Evolutionary conservation across 1,140 invertebrate genomes (phyloP).

Genomic region (Euschistus heros): DNA sequence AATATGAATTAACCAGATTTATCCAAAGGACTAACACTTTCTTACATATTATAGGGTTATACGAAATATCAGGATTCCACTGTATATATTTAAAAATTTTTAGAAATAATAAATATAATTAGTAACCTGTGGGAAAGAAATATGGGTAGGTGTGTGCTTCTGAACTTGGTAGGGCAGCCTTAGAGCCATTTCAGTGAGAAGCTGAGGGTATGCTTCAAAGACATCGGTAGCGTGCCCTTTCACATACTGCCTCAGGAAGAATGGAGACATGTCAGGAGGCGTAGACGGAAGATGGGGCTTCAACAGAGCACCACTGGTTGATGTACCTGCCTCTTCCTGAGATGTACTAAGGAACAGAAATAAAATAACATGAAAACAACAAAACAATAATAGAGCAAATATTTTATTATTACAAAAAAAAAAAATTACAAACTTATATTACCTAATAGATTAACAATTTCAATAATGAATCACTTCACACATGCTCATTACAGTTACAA

Average conservation of each 20-base stretch:
- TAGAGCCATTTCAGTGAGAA: conserved; percentile 89
- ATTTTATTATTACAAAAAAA: not conserved
- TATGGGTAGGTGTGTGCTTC: conserved; percentile 47
- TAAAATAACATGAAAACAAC: conserved; percentile 11
- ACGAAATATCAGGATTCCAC: too few species aligned
- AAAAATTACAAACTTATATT: conserved; percentile 10
- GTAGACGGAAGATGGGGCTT: conserved; percentile 69
- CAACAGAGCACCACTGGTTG: conserved; percentile 49
- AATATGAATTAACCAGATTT: too few species aligned
- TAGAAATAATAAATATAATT: too few species aligned
- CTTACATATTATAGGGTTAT: too few species aligned
- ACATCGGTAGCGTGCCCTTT: conserved; percentile 84
- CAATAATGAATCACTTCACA: too few species aligned
- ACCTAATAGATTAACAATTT: too few species aligned
- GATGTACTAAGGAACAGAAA: not conserved
- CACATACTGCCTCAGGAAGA: conserved; percentile 87
- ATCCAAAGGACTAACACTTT: too few species aligned
- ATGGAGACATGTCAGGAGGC: conserved; percentile 88
- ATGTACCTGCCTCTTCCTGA: conserved; percentile 40
- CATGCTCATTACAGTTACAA: too few species aligned
- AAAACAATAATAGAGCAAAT: not conserved
- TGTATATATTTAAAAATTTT: too few species aligned
- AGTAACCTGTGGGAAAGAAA: conserved; percentile 43
- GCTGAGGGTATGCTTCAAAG: conserved; percentile 84
- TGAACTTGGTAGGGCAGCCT: conserved; percentile 89